phyloP scores from a whole-genome alignment of 2,888 invertebrate genomes.

The Rosalia funebris region DNA sequence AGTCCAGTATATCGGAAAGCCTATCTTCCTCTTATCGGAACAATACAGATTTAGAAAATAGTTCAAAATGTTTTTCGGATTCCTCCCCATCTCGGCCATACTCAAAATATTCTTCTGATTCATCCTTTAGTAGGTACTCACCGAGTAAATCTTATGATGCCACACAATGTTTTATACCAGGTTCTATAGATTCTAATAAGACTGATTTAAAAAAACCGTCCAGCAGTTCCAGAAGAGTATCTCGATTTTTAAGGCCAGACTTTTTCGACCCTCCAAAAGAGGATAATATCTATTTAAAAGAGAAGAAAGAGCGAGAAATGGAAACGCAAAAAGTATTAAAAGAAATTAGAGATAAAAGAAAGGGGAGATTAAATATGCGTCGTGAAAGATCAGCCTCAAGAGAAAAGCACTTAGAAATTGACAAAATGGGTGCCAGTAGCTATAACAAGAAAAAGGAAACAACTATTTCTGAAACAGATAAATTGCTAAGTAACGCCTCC shows the following conservation, averaged over 20 bases:
- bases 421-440: constrained; percentile 29
- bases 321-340: constrained; percentile 75
- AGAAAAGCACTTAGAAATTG: constrained; percentile 42
- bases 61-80: constrained; percentile 50
- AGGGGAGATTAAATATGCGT: constrained; percentile 53
- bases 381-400: constrained; percentile 55
- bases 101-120: constrained; percentile 50
- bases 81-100: constrained; percentile 49
- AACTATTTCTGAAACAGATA: constrained; percentile 49
- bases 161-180: constrained; percentile 33
- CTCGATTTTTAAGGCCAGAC: constrained; percentile 81
- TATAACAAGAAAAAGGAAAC: constrained; percentile 32
- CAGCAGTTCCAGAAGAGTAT: constrained; percentile 68
- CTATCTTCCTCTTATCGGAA: constrained; percentile 48
- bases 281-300: constrained; percentile 73
- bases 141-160: constrained; percentile 44
- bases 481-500: constrained; percentile 53
- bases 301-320: constrained; percentile 73
- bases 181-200: constrained; percentile 53
- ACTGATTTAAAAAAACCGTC: constrained; percentile 53
- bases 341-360: constrained; percentile 73
- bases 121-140: constrained; percentile 44
- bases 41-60: constrained; percentile 45
- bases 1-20: constrained; percentile 58
- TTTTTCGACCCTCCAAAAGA: constrained; percentile 74